Evolutionary conservation across 2,797 vertebrate genomes (phyloP).

Genomic region (Crocodylus rhombifer): DNA sequence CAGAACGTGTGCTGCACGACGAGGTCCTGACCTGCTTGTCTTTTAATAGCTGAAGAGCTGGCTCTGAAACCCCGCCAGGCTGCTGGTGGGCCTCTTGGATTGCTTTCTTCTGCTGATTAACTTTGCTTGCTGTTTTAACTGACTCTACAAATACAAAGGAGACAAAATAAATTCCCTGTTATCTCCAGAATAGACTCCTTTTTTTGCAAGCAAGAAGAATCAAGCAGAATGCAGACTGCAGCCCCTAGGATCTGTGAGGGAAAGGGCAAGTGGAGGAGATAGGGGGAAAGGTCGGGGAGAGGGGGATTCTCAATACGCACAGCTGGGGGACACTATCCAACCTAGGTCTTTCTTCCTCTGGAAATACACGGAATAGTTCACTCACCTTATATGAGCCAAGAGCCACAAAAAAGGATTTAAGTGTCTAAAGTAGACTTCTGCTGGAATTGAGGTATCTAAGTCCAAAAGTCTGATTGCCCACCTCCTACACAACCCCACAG

Average conservation of each 20-base stretch:
- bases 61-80: background rate
- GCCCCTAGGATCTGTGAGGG: background rate
- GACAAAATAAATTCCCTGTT: background rate
- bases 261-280: fast-evolving
- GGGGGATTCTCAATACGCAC: background rate
- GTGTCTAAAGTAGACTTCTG: background rate
- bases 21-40: background rate
- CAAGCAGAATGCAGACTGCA: constrained; percentile 9
- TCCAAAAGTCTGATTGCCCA: no score
- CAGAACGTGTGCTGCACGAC: background rate
- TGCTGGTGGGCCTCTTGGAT: fast-evolving
- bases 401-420: background rate
- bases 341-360: fast-evolving
- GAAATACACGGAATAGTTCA: background rate
- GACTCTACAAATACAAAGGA: background rate
- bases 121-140: background rate
- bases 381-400: background rate
- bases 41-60: background rate
- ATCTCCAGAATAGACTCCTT: constrained; percentile 29
- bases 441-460: no score
- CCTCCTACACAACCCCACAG: no score
- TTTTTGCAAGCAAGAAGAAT: background rate
- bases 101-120: background rate
- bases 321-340: background rate
- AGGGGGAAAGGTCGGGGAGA: background rate